Base-by-base conservation (phyloP, 2,797 vertebrate species). In the Anabacerthia variegaticeps region DNA sequence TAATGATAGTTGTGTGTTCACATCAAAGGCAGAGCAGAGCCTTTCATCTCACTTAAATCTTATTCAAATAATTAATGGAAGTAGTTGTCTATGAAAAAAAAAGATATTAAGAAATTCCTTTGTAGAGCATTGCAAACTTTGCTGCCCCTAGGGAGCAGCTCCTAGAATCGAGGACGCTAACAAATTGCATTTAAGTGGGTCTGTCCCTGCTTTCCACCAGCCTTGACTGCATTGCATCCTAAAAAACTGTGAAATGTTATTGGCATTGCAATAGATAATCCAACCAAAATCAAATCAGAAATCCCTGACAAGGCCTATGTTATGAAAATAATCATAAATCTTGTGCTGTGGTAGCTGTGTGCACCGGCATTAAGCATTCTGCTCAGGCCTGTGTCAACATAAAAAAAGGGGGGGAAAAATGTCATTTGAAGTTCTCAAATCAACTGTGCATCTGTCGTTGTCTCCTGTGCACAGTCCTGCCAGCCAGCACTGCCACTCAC, bases 31-130 rank as follows among this genome's bases (percentile, higher is more conserved):
- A 92, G 65, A 92, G 36, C 62, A 59, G 52, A 89, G 89, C 66
- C 94, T 97, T 96, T 97, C 96, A 96, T 97, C 96, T 97, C 77
- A 36, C 77, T 96, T 93, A 96, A 95, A 97, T 96, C 93, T 95
- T 93, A 83, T 81, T 94, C 93, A 92, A 97, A 96, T 97, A 96
- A 97, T 97, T 97, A 97, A 95, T 95, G 84, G 77, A 95, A 97
- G 52, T 91, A 80, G 86, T 92, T 95, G 86, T 96, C 56, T 77
- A 41, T 3, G 51, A 28, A 71, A 63, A 72, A 67, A 58, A 49
- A n/a, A 73, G 7, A 81, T 52, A 49, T 58, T 43, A 91, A 92
- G 84, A 85, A 83, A 76, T 94, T 71, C 55, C 74, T 96, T 96
- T 97, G 88, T 87, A 96, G 86, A 88, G 30, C 46, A 20, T 56